A percentile compares a stretch with the other conserved stretches of the same genome.
Evolutionary conservation across 64 coral and sea anemone genomes (phyloP).

Genomic region (Porites australiensis): DNA sequence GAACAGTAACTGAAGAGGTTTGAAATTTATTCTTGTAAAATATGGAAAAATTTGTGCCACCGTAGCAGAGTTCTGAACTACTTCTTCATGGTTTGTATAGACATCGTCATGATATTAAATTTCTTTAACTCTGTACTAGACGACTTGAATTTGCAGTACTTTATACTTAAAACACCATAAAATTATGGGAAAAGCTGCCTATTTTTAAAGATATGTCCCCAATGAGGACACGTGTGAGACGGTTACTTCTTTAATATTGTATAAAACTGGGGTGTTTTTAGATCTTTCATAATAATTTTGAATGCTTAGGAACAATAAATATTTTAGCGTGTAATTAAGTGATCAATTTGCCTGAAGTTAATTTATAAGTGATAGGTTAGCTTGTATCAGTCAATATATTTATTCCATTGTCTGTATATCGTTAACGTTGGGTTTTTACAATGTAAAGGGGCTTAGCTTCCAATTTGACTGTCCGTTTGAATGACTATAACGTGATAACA

Average conservation of each 20-base stretch:
- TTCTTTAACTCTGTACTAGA: not conserved
- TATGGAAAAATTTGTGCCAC: no score
- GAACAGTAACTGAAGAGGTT: no score
- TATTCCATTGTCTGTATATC: slow-evolving; percentile 13
- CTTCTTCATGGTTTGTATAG: no score
- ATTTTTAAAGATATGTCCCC: slow-evolving; percentile 10
- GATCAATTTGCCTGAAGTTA: not conserved
- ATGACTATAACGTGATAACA: no score
- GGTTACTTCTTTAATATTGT: not conserved
- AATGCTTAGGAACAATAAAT: not conserved
- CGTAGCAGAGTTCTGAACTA: no score
- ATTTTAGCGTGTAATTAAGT: slow-evolving; percentile 13
- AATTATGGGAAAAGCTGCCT: not conserved
- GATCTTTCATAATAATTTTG: slow-evolving; percentile 1
- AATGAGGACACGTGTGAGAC: not conserved
- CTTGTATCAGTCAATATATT: not conserved
- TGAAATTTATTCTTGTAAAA: no score
- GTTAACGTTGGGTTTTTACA: not conserved
- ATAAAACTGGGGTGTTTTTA: not conserved
- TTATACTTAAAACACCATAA: not conserved
- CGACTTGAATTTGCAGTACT: not conserved
- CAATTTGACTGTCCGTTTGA: no score
- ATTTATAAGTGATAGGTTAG: not conserved
- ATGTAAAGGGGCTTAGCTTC: not conserved
- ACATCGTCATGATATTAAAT: no score